A percentile compares a stretch with the other conserved stretches of the same genome.
Evolutionary conservation across 2,113 vertebrate species (phyloP).

Genomic region (Phylloscopus whistleri): DNA sequence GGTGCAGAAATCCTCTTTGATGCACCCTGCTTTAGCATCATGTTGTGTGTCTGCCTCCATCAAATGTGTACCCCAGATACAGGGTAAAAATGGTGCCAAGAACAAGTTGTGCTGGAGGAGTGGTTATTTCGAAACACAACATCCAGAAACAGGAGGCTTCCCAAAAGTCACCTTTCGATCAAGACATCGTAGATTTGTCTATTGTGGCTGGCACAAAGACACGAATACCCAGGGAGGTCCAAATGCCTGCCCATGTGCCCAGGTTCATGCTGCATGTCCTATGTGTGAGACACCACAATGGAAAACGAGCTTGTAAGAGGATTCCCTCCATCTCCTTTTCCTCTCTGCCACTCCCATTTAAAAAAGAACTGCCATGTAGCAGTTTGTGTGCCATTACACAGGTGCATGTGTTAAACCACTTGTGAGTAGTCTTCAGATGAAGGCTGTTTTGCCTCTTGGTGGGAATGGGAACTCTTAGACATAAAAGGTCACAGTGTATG

Average conservation of each 20-base stretch:
- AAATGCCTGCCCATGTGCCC: neutral
- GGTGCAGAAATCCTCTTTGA: neutral
- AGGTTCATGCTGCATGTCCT: neutral
- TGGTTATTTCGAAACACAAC: neutral
- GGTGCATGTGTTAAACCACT: neutral
- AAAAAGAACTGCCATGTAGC: neutral
- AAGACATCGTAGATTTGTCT: neutral
- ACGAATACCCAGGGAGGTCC: accelerated
- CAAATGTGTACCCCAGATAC: neutral
- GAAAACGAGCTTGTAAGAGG: neutral
- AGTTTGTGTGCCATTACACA: neutral
- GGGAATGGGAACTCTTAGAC: neutral
- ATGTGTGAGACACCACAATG: neutral
- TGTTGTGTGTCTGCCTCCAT: neutral
- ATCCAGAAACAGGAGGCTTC: neutral
- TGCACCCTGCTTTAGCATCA: neutral
- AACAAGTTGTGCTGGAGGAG: neutral
- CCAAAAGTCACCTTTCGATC: neutral
- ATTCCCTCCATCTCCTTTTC: neutral
- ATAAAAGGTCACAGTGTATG: neutral
- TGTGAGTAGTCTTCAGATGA: neutral
- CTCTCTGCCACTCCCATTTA: neutral
- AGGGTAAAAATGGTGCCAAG: neutral
- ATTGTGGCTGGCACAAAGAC: neutral
- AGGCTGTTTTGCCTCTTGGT: neutral